Evolutionary conservation across 2,888 invertebrate species (phyloP).

Genomic region (Amphiduros pacificus): DNA sequence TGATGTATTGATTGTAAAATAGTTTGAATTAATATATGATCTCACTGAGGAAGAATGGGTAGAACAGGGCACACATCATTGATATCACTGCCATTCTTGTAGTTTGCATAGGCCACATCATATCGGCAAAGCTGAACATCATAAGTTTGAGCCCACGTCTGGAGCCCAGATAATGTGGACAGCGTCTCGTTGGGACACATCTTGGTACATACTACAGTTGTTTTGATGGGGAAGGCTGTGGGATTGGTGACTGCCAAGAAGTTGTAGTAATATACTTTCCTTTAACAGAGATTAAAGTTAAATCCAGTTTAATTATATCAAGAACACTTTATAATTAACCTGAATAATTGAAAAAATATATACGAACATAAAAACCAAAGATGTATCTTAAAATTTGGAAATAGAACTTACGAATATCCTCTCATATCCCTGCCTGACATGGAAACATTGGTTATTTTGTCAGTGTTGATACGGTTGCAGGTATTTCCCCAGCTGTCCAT

Average conservation of each 20-base stretch:
- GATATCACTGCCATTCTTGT: conserved; percentile 3
- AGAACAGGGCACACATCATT: conserved; percentile 23
- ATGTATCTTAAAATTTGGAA: too few relatives aligned
- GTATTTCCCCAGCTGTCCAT: conserved; percentile 70
- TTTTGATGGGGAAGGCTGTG: neutral
- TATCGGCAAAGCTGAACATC: conserved; percentile 20
- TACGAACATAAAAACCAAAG: too few relatives aligned
- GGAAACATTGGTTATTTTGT: conserved; percentile 39
- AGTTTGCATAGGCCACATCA: conserved; percentile 12
- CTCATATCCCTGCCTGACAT: conserved; percentile 60
- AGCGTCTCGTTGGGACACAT: conserved; percentile 22
- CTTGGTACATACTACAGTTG: conserved; percentile 17
- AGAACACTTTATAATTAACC: too few relatives aligned
- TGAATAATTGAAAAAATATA: too few relatives aligned
- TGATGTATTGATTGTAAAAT: too few relatives aligned
- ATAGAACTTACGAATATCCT: conserved; percentile 31
- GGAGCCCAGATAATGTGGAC: conserved; percentile 6
- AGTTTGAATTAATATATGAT: too few relatives aligned
- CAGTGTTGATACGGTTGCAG: conserved; percentile 61
- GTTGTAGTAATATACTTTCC: conserved; percentile 5
- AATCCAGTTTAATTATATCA: too few relatives aligned
- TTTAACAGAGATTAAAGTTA: too few relatives aligned
- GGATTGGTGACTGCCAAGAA: conserved; percentile 2
- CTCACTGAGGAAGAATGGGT: conserved; percentile 21
- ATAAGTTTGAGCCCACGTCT: conserved; percentile 1